A percentile compares a stretch with the other conserved stretches of the same genome.
Conservation (phyloP, 1,140 invertebrate species). For the Mylabris phalerata region DNA sequence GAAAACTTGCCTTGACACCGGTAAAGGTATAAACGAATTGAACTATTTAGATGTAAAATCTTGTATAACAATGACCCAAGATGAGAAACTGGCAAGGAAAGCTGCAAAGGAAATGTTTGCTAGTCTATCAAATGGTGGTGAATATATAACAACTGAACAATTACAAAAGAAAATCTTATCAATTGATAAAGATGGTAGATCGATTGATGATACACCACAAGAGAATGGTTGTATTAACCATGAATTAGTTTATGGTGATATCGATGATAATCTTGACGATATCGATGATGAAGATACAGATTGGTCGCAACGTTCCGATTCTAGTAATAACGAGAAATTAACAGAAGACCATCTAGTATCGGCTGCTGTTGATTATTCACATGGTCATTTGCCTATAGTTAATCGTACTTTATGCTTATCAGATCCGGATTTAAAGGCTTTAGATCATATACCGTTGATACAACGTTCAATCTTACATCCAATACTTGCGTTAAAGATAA, state of each 20-base stretch:
- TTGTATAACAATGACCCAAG: conserved; percentile 72
- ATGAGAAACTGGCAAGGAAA: conserved; percentile 77
- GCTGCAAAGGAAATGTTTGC: conserved; percentile 79
- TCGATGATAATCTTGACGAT: conserved; percentile 26
- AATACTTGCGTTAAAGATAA: conserved; percentile 56
- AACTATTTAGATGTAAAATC: conserved; percentile 76
- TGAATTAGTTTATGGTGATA: conserved; percentile 23
- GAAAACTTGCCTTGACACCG: conserved; percentile 66
- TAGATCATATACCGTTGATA: conserved; percentile 62
- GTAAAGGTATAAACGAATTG: conserved; percentile 71
- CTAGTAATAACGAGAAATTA: conserved; percentile 58
- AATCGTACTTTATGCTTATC: conserved; percentile 64
- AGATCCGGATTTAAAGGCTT: conserved; percentile 53
- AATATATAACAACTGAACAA: conserved; percentile 77
- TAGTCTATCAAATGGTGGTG: conserved; percentile 71
- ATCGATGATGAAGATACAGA: conserved; percentile 35
- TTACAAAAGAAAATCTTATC: conserved; percentile 61
- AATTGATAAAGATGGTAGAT: conserved; percentile 49
- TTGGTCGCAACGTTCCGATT: conserved; percentile 41
- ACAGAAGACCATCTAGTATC: conserved; percentile 73
- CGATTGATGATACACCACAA: conserved; percentile 31
- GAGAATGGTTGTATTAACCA: conserved; percentile 37
- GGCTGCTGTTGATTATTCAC: conserved; percentile 72
- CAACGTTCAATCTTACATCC: conserved; percentile 66
- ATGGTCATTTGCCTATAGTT: conserved; percentile 68